Evolutionary conservation across 2,888 invertebrate genomes (phyloP), one percentile per base, ranked within the genome.

Genomic region (Drosophila colorata): DNA sequence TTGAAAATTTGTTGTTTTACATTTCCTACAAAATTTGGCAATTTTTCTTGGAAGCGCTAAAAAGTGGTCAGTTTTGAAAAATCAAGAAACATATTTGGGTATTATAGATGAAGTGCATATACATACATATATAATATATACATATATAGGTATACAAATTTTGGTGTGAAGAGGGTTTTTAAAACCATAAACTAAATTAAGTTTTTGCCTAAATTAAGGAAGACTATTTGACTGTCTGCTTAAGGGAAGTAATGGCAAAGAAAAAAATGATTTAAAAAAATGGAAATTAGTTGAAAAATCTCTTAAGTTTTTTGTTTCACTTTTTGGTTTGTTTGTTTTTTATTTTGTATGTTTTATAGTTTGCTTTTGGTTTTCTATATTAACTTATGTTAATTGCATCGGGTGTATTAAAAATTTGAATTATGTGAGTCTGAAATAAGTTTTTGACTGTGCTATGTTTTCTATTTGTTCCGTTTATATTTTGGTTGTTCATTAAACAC

Each of bases 41-140:
- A 92, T 91, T 90, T 87, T 86, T 85, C 85, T 82, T 92, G 91
- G 91, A 91, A 91, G 91, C 91, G 91, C 91, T 91, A 90, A 91
- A 90, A 83, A 89, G 78, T 88, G 82, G 80, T 88, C 87, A 84
- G 89, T 84, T 84, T 85, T 67, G 61, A 84, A 77, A 75, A 81
- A 80, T 52, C n/a, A 76, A 60, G 57, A 66, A 61, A 74, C 41
- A 71, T 35, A 56, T 47, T 64, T 44, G 56, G 58, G 51, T 56
- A 37, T 56, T 43, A 63, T 55, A 58, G 40, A 58, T 53, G 46
- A 59, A 47, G 20, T 53, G 46, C 48, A 33, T 47, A 41, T 35
- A 28, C 13, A 13, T 33, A 33, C 1, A 33, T 31, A 31, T 11
- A 31, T 11, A 4, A 31, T 38, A 13, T 25, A 46, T 16, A 31